Percentiles rank a stretch among this genome's conserved stretches.
phyloP scores from a whole-genome alignment of 2,888 invertebrate genomes.

The Drosophila limbata region DNA sequence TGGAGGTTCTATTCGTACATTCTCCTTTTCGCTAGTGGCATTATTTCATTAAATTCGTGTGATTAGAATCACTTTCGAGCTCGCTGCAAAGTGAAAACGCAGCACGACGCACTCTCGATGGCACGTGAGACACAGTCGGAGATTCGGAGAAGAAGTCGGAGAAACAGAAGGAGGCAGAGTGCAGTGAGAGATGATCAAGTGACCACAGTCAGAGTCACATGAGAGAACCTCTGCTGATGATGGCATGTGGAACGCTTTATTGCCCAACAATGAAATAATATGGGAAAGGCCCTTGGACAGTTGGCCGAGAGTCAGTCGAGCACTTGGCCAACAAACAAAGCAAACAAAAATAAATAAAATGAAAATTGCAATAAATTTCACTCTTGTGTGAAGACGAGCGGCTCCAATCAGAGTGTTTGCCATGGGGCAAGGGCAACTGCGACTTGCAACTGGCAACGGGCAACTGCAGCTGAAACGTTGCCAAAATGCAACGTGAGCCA shows the following conservation, averaged over 20 bases:
- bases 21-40: conserved; percentile 58
- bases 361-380: conserved; percentile 79
- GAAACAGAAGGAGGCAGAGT: conserved; percentile 28
- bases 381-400: conserved; percentile 74
- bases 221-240: conserved; percentile 38
- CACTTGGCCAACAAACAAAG: conserved; percentile 6
- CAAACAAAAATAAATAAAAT: conserved; percentile 64
- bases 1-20: conserved; percentile 56
- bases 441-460: conserved; percentile 31
- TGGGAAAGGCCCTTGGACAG: conserved; percentile 55
- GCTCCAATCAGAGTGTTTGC: conserved; percentile 71
- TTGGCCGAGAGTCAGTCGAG: conserved; percentile 38
- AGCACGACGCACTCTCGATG: conserved; percentile 69
- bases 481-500: conserved; percentile 75
- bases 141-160: conserved; percentile 1
- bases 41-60: conserved; percentile 70
- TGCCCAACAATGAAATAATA: conserved; percentile 69
- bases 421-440: conserved; percentile 58
- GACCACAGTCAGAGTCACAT: conserved; percentile 36
- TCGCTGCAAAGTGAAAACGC: conserved; percentile 65
- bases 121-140: conserved; percentile 66
- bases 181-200: conserved; percentile 44
- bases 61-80: conserved; percentile 77
- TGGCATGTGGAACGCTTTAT: conserved; percentile 52
- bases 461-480: conserved; percentile 53